phyloP scores from a whole-genome alignment of 2,113 vertebrate species.

The Rhea americana region DNA sequence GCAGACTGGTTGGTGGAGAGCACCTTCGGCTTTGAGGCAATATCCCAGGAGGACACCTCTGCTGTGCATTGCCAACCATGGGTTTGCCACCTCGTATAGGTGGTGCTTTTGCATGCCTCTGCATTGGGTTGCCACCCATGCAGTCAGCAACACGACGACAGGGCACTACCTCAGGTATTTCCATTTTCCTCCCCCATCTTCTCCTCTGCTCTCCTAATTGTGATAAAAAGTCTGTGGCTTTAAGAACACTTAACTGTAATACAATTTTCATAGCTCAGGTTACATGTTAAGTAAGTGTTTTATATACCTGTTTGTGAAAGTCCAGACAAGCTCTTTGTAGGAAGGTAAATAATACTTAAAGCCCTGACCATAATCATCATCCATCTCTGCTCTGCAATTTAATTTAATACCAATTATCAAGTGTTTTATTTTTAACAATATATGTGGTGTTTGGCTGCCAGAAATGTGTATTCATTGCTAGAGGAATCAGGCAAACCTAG shows the following conservation, averaged over 20 bases:
- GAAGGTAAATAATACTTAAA: constrained; percentile 65
- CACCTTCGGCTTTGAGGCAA: not conserved
- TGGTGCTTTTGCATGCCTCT: not conserved
- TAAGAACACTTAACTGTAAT: constrained; percentile 56
- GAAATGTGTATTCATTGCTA: not conserved
- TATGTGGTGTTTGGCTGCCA: not conserved
- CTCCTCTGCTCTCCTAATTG: constrained; percentile 15
- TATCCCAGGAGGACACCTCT: not conserved
- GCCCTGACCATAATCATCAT: not conserved
- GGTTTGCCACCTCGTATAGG: not conserved
- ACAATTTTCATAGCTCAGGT: constrained; percentile 66
- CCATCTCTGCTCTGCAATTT: constrained; percentile 11
- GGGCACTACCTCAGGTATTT: not conserved
- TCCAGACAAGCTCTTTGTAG: constrained; percentile 54
- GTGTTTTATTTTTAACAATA: constrained; percentile 37
- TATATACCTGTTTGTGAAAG: constrained; percentile 47
- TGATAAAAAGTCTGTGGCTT: constrained; percentile 49
- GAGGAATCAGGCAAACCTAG: constrained; percentile 3
- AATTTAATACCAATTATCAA: constrained; percentile 19
- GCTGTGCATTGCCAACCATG: not conserved
- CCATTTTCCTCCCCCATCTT: not conserved
- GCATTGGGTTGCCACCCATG: not conserved
- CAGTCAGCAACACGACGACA: not conserved
- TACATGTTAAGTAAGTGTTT: constrained; percentile 56
- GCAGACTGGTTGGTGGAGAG: constrained; percentile 8